Evolutionary conservation across 2,113 vertebrate genomes (phyloP), one percentile per base, ranked within the genome.

Genomic region (Silurus glanis): DNA sequence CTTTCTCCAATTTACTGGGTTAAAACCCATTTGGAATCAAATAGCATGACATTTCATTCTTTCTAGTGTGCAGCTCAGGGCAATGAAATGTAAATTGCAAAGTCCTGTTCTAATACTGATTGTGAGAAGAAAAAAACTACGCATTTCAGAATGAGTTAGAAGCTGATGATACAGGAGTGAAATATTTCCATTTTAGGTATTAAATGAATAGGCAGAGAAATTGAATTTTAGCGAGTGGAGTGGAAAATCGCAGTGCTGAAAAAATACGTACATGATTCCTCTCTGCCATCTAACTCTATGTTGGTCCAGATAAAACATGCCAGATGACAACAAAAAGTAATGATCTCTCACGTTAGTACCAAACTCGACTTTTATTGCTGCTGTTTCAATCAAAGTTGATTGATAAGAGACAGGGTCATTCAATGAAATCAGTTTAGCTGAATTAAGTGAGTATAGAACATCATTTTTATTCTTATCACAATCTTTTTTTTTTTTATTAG

Each of bases 21-120:
- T 72, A 80, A 85, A 85, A 55, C 21, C 59, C 25, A 82, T 89
- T 86, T 86, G 49, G 86, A 89, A 89, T 87, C 79, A 87, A 83
- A 89, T 86, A 89, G 86, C 59, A 19, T 89, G 86, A 80, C 81
- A 83, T 89, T 80, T 56, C 69, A 76, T 67, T 53, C 86, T 81
- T 86, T 83, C 81, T 87, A 53, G 72, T 89, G 82, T 59, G 79
- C 81, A 81, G 82, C 86, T 89, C 84, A 86, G 86, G 86, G 82
- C 86, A 83, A 89, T 89, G 84, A 89, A 84, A 89, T 89, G 86
- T 85, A 89, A 89, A 89, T 89, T 83, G 85, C 86, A 89, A 71
- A 56, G 85, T 86, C 79, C 58, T 83, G 14, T 66, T 87, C 84
- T 87, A 62, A 74, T 47, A 64, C 80, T 85, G 81, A 86, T 81